Evolutionary conservation across 92 coral and sea anemone genomes (phyloP), one percentile per base, ranked within the genome.

Genomic region (Parazoanthus swiftii): DNA sequence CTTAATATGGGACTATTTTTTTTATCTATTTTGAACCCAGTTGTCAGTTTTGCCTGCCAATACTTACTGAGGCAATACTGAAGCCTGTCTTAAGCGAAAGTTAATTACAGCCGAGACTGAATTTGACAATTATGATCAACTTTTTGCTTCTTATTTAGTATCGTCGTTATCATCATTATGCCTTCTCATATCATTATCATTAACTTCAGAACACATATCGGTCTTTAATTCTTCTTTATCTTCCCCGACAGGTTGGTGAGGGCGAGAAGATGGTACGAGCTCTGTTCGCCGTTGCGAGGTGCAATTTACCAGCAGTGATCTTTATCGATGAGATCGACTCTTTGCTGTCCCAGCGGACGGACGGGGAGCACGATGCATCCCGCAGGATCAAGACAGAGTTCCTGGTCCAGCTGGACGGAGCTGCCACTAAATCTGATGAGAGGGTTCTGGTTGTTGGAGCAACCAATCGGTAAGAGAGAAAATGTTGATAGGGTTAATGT

Each of bases 221-320:
- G 59, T 80, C 38, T 26, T 8, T 80, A 16, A 42, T 44, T 58
- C 54, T 79, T 18, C 36, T 20, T 11, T 54, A 54, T 54, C 18
- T 74, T 81, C 8, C 54, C 4, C 5, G 15, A 5, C 43, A 96
- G 98, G 98, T 96, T 76, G 99, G 99, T 26, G 99, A 97, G 76
- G 99, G 99, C 33, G 99, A 97, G 89, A 97, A 97, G 91, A 97
- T 97, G 99, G 99, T 97, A 0, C 96, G 99, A 79, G 99, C 99
- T 6, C 67, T 97, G 91, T 97, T 97, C 86, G 97, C 98, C 38
- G 99, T 97, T 54, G 98, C 99, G 36, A 89, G 99, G 59, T 97
- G 99, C 37, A 91, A 95, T 74, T 92, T 94, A 48, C 99, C 99
- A 7, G 98, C 99, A 13, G 99, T 97, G 26, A 95, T 97, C 83